phyloP scores from a whole-genome alignment of 23 tunicate species.

The Halocynthia aurantium region DNA sequence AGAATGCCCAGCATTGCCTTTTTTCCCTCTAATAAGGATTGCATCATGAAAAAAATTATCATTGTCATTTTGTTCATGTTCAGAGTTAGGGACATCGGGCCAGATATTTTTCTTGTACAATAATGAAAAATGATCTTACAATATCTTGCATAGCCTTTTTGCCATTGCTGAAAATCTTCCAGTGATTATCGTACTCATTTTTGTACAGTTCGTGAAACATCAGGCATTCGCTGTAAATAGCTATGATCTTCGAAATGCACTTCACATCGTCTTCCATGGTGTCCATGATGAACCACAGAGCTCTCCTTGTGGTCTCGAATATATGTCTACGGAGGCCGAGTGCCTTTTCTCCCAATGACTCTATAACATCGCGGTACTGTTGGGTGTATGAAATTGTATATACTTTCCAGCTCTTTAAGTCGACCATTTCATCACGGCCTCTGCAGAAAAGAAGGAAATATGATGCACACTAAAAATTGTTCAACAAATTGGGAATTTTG shows the following conservation, averaged over 20 bases:
- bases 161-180: conserved; percentile 51
- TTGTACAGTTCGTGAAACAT: conserved; percentile 45
- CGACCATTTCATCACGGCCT: not conserved
- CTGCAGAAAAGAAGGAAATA: not conserved
- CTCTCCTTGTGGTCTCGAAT: conserved; percentile 25
- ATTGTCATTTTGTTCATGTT: too few species aligned
- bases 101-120: too few species aligned
- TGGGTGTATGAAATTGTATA: conserved; percentile 2
- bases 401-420: conserved; percentile 10
- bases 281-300: conserved; percentile 33
- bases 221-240: conserved; percentile 69
- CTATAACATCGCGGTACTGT: conserved; percentile 9
- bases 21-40: too few species aligned
- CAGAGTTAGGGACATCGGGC: too few species aligned
- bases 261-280: conserved; percentile 75
- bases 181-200: conserved; percentile 61
- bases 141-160: conserved; percentile 49
- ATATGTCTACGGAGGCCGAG: conserved; percentile 4
- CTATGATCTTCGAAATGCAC: conserved; percentile 44
- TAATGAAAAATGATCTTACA: not conserved
- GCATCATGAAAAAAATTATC: too few species aligned
- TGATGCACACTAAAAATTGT: too few species aligned
- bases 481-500: too few species aligned
- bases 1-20: too few species aligned
- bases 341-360: conserved; percentile 6